A percentile compares a stretch with the other conserved stretches of the same genome.
Evolutionary conservation across 2,113 vertebrate genomes (phyloP).

Genomic region (Erythrocercus mccallii): DNA sequence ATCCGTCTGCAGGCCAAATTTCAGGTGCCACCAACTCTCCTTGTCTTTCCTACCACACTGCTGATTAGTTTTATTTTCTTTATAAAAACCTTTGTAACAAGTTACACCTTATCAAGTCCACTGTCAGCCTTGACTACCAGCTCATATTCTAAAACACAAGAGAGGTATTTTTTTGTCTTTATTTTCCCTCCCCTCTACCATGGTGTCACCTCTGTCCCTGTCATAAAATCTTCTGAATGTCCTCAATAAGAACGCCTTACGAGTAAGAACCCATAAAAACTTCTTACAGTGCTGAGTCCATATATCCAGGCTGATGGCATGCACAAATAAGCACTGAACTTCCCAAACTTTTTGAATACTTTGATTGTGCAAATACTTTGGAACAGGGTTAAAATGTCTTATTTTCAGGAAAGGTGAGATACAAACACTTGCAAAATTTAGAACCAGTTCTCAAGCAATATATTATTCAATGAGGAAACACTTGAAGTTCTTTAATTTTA

Average conservation of each 20-base stretch:
- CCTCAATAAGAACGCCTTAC: background rate
- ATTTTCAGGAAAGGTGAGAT: background rate
- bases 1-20: background rate
- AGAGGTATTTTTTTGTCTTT: background rate
- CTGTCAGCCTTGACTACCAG: background rate
- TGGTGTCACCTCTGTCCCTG: background rate
- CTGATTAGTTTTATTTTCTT: background rate
- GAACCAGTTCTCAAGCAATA: accelerated
- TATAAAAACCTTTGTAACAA: background rate
- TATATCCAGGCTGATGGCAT: background rate
- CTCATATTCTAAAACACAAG: background rate
- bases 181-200: background rate
- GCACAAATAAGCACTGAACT: background rate
- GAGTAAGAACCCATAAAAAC: background rate
- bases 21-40: background rate
- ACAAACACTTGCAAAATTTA: background rate
- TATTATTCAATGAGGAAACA: background rate
- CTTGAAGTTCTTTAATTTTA: background rate
- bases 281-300: background rate
- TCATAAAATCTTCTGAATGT: background rate
- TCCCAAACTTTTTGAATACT: background rate
- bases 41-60: background rate
- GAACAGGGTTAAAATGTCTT: background rate
- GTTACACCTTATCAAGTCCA: background rate
- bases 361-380: background rate